These are phyloP conservation scores for Pterois miles DNA, from an alignment of 2,797 vertebrate species.

Conservation along the genomic window DNA sequence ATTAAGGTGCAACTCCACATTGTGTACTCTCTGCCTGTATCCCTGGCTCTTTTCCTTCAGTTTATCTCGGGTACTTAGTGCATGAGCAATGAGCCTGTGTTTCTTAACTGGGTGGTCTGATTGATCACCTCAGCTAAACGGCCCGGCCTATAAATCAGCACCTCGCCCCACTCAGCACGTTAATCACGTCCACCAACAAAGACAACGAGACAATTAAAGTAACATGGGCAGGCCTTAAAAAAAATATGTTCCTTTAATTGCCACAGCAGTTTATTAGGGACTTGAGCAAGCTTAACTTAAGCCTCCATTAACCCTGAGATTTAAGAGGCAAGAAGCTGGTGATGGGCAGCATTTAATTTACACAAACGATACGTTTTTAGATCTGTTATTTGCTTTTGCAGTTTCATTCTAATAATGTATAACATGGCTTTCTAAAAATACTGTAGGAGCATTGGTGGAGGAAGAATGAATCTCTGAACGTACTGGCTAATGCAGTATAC, in stretches of 20 bases:
- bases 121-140: slow-evolving; percentile 69
- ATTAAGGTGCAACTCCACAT: slow-evolving; percentile 7
- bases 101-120: slow-evolving; percentile 62
- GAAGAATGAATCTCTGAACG: neutral
- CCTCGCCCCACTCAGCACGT: slow-evolving; percentile 50
- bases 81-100: slow-evolving; percentile 52
- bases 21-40: neutral
- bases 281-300: slow-evolving; percentile 46
- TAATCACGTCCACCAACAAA: slow-evolving; percentile 70
- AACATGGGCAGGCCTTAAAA: slow-evolving; percentile 56
- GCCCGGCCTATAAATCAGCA: slow-evolving; percentile 67
- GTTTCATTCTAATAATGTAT: neutral
- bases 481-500: no score
- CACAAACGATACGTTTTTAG: no score
- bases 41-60: slow-evolving; percentile 11
- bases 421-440: neutral
- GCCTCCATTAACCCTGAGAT: slow-evolving; percentile 60
- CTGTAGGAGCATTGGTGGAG: neutral
- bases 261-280: slow-evolving; percentile 68
- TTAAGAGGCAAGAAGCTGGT: slow-evolving; percentile 31
- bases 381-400: neutral
- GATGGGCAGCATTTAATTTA: slow-evolving; percentile 5
- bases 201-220: slow-evolving; percentile 72
- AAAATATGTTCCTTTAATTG: slow-evolving; percentile 77
- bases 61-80: slow-evolving; percentile 42